Evolutionary conservation across 2,797 vertebrate genomes (phyloP).

Genomic region (Clarias platycephalus): DNA sequence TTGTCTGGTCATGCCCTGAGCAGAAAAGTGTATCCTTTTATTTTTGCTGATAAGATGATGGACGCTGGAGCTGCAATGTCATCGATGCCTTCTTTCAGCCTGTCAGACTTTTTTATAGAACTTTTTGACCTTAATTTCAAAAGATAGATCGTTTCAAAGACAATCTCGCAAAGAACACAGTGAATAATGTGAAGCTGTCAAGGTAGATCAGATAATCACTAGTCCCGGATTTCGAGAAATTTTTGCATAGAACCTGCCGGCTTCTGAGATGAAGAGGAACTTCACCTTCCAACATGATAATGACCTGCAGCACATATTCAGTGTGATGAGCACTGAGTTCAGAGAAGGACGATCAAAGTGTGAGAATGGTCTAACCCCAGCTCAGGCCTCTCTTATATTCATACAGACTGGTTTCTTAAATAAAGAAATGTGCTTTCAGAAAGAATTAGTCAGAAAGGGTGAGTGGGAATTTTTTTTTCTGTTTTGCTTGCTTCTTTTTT

Average conservation of each 20-base stretch:
- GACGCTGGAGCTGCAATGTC: neutral
- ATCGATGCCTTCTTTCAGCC: neutral
- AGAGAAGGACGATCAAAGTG: constrained; percentile 9
- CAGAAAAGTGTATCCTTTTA: neutral
- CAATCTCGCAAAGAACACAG: constrained; percentile 4
- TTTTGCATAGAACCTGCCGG: constrained; percentile 1
- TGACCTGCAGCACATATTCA: neutral
- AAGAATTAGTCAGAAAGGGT: neutral
- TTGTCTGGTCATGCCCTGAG: neutral
- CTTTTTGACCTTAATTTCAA: neutral
- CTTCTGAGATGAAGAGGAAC: constrained; percentile 6
- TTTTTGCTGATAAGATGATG: neutral
- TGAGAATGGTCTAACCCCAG: neutral
- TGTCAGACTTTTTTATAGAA: neutral
- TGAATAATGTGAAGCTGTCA: constrained; percentile 6
- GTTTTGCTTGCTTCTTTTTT: neutral
- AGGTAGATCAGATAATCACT: neutral
- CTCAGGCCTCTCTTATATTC: neutral
- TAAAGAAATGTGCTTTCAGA: neutral
- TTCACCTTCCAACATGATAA: constrained; percentile 5
- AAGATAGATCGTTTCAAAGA: neutral
- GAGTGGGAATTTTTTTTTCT: neutral
- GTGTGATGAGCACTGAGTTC: constrained; percentile 7
- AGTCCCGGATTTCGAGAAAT: neutral
- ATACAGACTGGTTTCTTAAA: neutral